Base-by-base conservation (phyloP, 2,888 invertebrate genomes). In the Tuberolachnus salignus region DNA sequence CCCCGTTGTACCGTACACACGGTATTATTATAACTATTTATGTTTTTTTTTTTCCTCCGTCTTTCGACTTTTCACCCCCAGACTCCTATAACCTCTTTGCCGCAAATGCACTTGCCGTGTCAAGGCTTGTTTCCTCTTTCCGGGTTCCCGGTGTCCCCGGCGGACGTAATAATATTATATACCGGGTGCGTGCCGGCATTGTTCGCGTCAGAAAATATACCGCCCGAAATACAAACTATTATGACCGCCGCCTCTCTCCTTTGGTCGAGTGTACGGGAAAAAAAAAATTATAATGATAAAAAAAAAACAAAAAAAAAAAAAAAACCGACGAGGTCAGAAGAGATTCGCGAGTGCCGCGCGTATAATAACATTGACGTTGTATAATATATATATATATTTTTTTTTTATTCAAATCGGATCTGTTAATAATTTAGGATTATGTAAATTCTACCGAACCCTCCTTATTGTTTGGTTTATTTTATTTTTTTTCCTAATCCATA, bases 51-150 rank as follows among this genome's bases (percentile, higher is more conserved):
- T 34, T 34, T 34, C 3, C 34, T n/a, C 34, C 34, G 3, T 34
- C 34, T 34, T 34, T 34, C 34, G 6, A 34, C 34, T 34, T 6
- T 6, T 34, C 34, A 4, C 34, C 34, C 34, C 6, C 34, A 6
- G 34, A 34, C 6, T 4, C 34, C 6, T 34, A 34, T 14, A 14
- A 14, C 70, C 55, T 44, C 57, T 59, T 42, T 57, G 13, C 71
- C 71, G 71, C 53, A 64, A 74, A 74, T 74, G 74, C 74, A 74
- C 55, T 66, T 74, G 64, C 74, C 74, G 51, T 74, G 74, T 74
- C 55, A 8, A n/a, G 61, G n/a, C 61, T 34, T 13, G 1, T 23
- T 63, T 44, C 19, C 63, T 63, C 19, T 34, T 61, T 34, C 61
- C 14, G 42, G 4, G 44, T 19, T 64, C 44, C 64, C 21, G 44